Base-by-base conservation (phyloP, 2,888 invertebrate genomes). In the Nysson spinosus region DNA sequence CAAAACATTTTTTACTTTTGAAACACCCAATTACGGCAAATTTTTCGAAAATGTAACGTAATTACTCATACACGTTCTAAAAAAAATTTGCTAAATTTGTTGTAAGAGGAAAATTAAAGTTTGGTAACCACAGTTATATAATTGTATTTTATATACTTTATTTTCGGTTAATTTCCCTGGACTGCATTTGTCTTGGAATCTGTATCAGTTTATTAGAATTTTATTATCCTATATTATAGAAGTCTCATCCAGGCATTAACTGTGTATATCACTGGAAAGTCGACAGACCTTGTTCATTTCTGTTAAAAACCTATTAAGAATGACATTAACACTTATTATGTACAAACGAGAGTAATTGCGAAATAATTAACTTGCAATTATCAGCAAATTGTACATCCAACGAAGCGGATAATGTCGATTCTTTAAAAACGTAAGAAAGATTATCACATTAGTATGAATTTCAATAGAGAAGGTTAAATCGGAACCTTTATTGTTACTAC, bases 401-500 rank as follows among this genome's bases (percentile, higher is more conserved):
- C 69, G 62, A 67, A 61, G 65, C 54, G 46, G 61, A 67, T 44
- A 61, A 57, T 46, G 46, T 66, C 52, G 58, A 70, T 58, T 55
- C 54, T 67, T 39, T 74, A 69, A 61, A 49, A 69, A 77, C 69
- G 54, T 49, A 71, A 72, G 60, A 55, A 56, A 74, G 69, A 69
- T 76, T 66, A 77, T 76, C 74, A 71, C 76, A 72, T 69, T 60
- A 68, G 58, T 63, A 74, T 55, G 42, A 69, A 74, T 74, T 74
- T 67, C 67, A 62, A 54, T 67, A 69, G 65, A 63, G 81, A 81
- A 81, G 79, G 78, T 83, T 82, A 78, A 81, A 82, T 81, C 72
- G 81, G 81, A 82, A 79, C 75, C 78, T 83, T 83, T 82, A 83
- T 82, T 82, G 74, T 82, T 72, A 78, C 79, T 82, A 83, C 79